A percentile compares a stretch with the other conserved stretches of the same genome.
phyloP scores from a whole-genome alignment of 37 sponge, comb jelly and placozoan species.

The Bolinopsis microptera region DNA sequence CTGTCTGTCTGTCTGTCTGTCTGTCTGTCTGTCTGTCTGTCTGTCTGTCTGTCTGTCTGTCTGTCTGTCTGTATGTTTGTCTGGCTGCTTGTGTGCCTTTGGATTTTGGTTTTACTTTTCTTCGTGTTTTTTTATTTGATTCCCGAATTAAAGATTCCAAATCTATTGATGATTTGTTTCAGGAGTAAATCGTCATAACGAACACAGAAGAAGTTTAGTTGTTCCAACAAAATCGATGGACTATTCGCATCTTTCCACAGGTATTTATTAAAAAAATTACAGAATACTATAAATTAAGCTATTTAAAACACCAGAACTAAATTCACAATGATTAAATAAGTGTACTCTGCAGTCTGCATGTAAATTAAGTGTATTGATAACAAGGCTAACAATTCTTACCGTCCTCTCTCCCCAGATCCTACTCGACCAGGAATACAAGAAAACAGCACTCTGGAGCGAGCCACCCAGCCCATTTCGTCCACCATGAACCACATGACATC shows the following conservation, averaged over 20 bases:
- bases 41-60: neutral
- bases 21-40: neutral
- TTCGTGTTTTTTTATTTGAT: too few species aligned
- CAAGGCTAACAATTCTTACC: too few species aligned
- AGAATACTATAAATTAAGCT: too few species aligned
- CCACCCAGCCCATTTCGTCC: neutral
- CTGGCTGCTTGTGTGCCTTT: neutral
- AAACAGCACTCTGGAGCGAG: neutral
- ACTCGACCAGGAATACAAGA: neutral
- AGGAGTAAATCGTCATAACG: neutral
- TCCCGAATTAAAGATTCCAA: too few species aligned
- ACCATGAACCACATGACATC: neutral
- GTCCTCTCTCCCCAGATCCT: neutral
- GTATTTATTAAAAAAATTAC: too few species aligned
- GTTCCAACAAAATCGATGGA: neutral
- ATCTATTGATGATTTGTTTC: too few species aligned
- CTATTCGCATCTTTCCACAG: neutral
- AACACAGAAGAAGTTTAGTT: neutral
- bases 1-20: conserved; percentile 19
- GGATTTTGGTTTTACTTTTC: too few species aligned
- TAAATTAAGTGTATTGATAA: too few species aligned
- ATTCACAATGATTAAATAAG: too few species aligned
- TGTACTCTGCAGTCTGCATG: too few species aligned
- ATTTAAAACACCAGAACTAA: too few species aligned
- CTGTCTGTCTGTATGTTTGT: neutral